Evolutionary conservation across 2,113 vertebrate genomes (phyloP), one percentile per base, ranked within the genome.

Genomic region (Taurulus bubalis): DNA sequence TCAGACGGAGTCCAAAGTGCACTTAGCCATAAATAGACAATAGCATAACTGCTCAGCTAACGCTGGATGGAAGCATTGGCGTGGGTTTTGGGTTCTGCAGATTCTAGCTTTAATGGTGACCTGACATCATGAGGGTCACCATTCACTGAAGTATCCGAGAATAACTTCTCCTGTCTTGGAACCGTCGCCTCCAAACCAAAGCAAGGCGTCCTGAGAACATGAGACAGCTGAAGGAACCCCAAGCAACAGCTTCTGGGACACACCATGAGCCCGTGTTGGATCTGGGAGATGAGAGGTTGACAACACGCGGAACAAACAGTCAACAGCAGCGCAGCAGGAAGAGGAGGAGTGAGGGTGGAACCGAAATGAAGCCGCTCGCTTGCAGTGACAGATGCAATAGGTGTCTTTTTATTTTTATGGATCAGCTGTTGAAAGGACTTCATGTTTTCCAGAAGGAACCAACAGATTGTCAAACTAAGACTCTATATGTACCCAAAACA

Each of bases 1-100:
- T 75, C 8, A 63, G 45, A 34, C 30, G 45, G n/a, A 55, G 56
- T 45, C 42, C 26, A 73, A 72, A 60, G 47, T 70, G 64, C 64
- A 53, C 69, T 84, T 38, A 20, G 42, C 49, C 74, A 55, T 70
- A 77, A 80, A 84, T 74, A 78, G 28, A 67, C 38, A 64, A 64
- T 34, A 40, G 71, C 30, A 32, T 67, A 68, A 58, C 4, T 34
- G 72, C 71, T 20, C 63, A 80, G 70, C 24, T 55, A 18, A 24
- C 58, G 47, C 22, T 45, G 36, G 12, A 28, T 30, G 12, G 34
- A 70, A 30, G 62, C 49, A 2, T 16, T 63, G 15, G 11, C 16
- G 32, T 11, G 20, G 8, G n/a, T 36, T 70, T 26, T 34, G 34
- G 26, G 45, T 58, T 16, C 65, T 36, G n/a, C 49, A 64, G 65